Evolutionary conservation across 2,113 vertebrate species (phyloP).

Genomic region (Rhadina sibilatrix): DNA sequence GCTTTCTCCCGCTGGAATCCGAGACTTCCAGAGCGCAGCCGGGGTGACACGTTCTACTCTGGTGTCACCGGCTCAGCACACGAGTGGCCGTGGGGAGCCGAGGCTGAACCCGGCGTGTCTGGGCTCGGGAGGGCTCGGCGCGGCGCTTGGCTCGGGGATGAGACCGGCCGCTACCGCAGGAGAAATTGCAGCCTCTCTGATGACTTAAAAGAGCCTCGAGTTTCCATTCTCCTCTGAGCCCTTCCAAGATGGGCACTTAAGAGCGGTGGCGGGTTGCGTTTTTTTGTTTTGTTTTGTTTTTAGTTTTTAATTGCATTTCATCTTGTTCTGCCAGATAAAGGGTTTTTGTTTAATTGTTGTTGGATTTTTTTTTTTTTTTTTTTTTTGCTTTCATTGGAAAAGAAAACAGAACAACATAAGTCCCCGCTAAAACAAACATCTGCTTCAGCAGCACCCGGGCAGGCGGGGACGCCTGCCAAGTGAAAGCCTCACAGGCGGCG

Average conservation of each 20-base stretch:
- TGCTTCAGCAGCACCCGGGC: neutral
- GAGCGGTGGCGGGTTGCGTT: neutral
- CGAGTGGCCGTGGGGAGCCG: neutral
- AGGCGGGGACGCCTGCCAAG: neutral
- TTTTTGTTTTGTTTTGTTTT: neutral
- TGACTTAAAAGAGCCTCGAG: neutral
- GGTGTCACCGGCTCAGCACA: neutral
- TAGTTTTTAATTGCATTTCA: neutral
- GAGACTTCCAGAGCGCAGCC: neutral
- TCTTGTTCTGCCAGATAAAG: conserved; percentile 5
- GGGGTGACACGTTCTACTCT: neutral
- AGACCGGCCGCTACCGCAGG: neutral
- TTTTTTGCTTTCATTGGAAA: conserved; percentile 41
- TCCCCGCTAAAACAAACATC: conserved; percentile 21
- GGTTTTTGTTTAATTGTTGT: neutral
- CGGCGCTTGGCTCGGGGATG: neutral
- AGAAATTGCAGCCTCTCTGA: conserved; percentile 14
- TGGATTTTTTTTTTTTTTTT: neutral
- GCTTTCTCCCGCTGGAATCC: conserved; percentile 25
- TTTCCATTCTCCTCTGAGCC: neutral
- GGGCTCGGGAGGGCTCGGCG: neutral
- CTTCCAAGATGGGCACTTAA: neutral
- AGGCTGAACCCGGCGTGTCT: neutral
- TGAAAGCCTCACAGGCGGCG: neutral
- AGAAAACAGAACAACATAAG: conserved; percentile 37